Evolutionary conservation across 2,797 vertebrate genomes (phyloP).

Genomic region (Mormyrus proboscirostris): DNA sequence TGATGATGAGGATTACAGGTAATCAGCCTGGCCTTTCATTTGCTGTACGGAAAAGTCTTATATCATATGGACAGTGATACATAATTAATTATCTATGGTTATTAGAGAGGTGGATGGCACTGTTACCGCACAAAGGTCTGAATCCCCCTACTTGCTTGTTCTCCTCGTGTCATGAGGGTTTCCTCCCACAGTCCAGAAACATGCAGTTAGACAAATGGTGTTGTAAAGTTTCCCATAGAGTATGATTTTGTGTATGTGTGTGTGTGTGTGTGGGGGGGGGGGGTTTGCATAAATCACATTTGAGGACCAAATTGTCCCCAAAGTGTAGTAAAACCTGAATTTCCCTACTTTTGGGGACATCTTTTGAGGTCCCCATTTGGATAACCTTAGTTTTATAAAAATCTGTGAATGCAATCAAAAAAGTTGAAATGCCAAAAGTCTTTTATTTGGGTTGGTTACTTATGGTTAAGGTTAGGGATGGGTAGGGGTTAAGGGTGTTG

Average conservation of each 20-base stretch:
- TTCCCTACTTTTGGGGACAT: no score
- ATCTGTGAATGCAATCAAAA: no score
- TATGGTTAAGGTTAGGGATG: no score
- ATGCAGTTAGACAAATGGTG: neutral
- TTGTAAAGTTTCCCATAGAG: neutral
- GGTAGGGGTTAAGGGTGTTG: no score
- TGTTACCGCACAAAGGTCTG: neutral
- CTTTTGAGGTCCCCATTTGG: no score
- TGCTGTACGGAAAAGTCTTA: neutral
- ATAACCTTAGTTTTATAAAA: no score
- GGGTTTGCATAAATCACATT: no score
- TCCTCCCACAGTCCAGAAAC: neutral
- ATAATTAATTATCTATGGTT: neutral
- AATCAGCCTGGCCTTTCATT: neutral
- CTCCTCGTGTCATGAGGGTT: neutral
- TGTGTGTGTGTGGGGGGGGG: neutral
- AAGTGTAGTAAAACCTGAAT: no score
- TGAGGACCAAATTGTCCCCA: no score
- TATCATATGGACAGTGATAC: neutral
- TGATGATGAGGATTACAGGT: constrained; percentile 58
- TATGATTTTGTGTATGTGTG: neutral
- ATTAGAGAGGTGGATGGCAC: neutral
- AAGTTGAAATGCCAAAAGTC: no score
- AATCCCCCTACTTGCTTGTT: neutral
- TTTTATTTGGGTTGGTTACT: no score